Percentiles rank a stretch among this genome's conserved stretches.
Conservation (phyloP, 2,888 invertebrate genomes). For the Cantharis nigra region DNA sequence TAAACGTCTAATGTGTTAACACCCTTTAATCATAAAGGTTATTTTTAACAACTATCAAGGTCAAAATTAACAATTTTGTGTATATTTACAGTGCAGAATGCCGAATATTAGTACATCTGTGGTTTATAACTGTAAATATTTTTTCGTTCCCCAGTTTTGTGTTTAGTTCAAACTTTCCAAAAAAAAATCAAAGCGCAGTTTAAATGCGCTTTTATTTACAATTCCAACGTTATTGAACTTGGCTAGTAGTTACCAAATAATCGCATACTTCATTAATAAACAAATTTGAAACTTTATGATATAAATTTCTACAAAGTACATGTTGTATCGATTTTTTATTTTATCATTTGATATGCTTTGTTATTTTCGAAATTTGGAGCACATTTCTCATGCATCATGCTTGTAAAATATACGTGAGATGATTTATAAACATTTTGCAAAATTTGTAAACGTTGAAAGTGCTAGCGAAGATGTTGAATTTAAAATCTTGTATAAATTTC, state of each 20-base stretch:
- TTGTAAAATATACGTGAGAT: background rate
- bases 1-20: slow-evolving; percentile 25
- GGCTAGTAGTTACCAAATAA: background rate
- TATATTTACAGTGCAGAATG: background rate
- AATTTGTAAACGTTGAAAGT: background rate
- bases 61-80: background rate
- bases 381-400: background rate
- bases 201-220: background rate
- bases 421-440: background rate
- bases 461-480: background rate
- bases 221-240: background rate
- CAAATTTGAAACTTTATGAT: background rate
- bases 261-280: background rate
- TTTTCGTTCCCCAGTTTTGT: background rate
- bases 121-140: background rate
- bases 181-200: background rate
- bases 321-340: background rate
- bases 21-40: slow-evolving; percentile 27
- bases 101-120: background rate
- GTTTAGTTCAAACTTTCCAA: background rate
- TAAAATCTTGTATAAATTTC: background rate
- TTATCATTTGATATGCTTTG: background rate
- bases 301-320: background rate
- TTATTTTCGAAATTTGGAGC: background rate
- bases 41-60: slow-evolving; percentile 27